Conservation (phyloP, 2,797 vertebrate genomes). For the Selene dorsalis region DNA sequence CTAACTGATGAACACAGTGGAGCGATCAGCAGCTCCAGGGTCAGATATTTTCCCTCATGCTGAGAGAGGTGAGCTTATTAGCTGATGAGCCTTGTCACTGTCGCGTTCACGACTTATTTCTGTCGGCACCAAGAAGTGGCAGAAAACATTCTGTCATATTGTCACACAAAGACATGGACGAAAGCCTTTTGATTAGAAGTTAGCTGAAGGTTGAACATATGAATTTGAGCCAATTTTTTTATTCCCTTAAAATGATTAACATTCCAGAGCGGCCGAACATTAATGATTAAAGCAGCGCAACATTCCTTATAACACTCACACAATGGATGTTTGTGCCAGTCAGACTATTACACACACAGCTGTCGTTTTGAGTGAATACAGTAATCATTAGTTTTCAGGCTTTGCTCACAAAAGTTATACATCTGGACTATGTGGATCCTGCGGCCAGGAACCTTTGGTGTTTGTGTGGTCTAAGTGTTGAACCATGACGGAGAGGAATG, state of each 20-base stretch:
- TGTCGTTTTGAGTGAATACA: not conserved
- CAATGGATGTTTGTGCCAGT: not conserved
- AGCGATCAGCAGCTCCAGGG: not conserved
- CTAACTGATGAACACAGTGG: not conserved
- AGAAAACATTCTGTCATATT: too few species aligned
- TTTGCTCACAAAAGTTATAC: not conserved
- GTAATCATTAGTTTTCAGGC: not conserved
- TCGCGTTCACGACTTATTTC: too few species aligned
- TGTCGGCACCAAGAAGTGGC: too few species aligned
- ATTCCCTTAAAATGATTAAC: not conserved
- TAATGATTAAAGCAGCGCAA: not conserved
- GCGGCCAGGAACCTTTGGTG: not conserved
- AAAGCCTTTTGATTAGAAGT: not conserved
- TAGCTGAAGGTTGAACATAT: not conserved
- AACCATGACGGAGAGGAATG: not conserved
- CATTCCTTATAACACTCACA: not conserved
- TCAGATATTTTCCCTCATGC: too few species aligned
- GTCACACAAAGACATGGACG: not conserved
- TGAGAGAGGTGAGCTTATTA: too few species aligned
- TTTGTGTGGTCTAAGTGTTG: not conserved
- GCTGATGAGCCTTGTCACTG: too few species aligned
- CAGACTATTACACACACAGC: not conserved
- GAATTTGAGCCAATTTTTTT: not conserved
- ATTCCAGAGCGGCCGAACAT: not conserved
- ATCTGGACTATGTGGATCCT: not conserved